These are phyloP conservation scores for Lacerta bilineata DNA, from an alignment of 2,797 vertebrate genomes.

Conservation along the genomic window DNA sequence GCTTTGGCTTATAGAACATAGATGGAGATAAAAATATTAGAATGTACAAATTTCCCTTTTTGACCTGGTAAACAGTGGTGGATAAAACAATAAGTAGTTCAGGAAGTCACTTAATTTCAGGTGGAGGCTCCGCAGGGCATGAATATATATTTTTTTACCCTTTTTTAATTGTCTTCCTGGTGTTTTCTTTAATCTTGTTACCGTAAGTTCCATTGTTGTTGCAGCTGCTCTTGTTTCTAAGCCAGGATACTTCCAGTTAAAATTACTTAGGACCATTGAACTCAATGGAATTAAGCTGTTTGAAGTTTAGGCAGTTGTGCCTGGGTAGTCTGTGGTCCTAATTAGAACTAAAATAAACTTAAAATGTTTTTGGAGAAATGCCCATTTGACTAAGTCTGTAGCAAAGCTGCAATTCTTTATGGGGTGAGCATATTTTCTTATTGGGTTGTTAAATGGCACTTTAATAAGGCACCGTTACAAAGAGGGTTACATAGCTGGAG, in stretches of 20 bases:
- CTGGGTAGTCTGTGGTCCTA: neutral
- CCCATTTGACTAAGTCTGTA: neutral
- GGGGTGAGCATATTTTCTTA: neutral
- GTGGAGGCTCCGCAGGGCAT: neutral
- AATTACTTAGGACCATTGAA: neutral
- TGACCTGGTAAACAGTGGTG: neutral
- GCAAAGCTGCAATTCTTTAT: neutral
- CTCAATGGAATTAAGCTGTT: neutral
- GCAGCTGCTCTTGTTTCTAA: neutral
- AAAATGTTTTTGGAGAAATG: constrained; percentile 4
- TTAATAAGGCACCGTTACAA: neutral
- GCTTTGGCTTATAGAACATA: neutral
- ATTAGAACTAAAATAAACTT: neutral
- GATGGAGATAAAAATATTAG: neutral
- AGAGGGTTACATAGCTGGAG: neutral
- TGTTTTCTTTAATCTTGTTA: neutral
- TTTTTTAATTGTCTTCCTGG: neutral
- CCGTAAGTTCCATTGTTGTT: neutral
- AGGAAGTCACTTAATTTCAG: neutral
- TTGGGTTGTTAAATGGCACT: neutral
- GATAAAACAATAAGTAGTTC: neutral
- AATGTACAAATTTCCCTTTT: neutral
- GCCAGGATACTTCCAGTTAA: neutral
- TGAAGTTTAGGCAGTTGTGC: neutral
- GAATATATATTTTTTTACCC: neutral